Conservation (phyloP, 1,140 invertebrate species). For the Agrypnia vestita region DNA sequence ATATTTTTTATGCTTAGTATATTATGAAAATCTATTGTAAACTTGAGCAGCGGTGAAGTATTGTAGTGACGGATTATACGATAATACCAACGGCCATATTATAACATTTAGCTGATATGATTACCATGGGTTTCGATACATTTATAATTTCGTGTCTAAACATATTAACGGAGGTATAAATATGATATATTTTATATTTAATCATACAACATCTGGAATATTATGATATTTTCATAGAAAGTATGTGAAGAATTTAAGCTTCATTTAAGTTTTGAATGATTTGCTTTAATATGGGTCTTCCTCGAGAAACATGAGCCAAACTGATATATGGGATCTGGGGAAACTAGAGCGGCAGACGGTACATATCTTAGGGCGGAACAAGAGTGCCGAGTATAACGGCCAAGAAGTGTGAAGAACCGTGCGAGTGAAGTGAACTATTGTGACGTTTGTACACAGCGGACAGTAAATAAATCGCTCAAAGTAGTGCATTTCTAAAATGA, state of each 20-base stretch:
- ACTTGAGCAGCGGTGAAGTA: slow-evolving; percentile 11
- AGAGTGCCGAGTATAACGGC: too few relatives aligned
- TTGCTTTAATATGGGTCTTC: slow-evolving; percentile 3
- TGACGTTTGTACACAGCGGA: too few relatives aligned
- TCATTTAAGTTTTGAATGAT: not conserved
- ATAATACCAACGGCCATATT: slow-evolving; percentile 26
- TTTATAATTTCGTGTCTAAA: slow-evolving; percentile 31
- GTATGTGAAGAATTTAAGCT: not conserved
- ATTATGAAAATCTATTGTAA: slow-evolving; percentile 17
- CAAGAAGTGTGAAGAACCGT: too few relatives aligned
- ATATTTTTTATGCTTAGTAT: slow-evolving; percentile 33
- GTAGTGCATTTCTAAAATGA: slow-evolving; percentile 14
- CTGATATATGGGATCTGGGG: too few relatives aligned
- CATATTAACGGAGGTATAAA: slow-evolving; percentile 20
- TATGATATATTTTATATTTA: slow-evolving; percentile 27
- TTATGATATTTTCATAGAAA: not conserved
- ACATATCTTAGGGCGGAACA: too few relatives aligned
- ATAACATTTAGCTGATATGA: slow-evolving; percentile 29
- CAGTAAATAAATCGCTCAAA: slow-evolving; percentile 17
- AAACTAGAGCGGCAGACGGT: too few relatives aligned
- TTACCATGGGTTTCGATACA: slow-evolving; percentile 17
- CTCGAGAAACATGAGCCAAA: too few relatives aligned
- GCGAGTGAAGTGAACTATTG: too few relatives aligned
- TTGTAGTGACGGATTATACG: slow-evolving; percentile 18
- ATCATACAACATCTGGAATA: slow-evolving; percentile 2